phyloP scores from a whole-genome alignment of 2,113 vertebrate species.

The Ciconia boyciana region DNA sequence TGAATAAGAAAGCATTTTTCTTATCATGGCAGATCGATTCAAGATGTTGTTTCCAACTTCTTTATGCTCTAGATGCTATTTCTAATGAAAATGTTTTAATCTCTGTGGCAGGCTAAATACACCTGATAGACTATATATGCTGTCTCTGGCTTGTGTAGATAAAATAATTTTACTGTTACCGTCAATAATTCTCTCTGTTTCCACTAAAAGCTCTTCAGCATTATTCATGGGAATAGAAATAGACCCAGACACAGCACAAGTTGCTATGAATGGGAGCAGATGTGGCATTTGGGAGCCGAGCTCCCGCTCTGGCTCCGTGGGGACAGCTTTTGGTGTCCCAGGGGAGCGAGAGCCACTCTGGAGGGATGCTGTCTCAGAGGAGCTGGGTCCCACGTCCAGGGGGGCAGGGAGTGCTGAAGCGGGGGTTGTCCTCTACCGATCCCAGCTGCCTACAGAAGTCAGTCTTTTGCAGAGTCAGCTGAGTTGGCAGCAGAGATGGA shows the following conservation, averaged over 20 bases:
- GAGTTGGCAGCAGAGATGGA: background rate
- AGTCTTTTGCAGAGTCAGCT: background rate
- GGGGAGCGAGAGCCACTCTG: fast-evolving
- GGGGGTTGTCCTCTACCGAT: background rate
- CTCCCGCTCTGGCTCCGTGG: background rate
- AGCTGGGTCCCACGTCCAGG: background rate
- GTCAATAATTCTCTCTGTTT: conserved; percentile 23
- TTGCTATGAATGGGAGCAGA: background rate
- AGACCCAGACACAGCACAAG: background rate
- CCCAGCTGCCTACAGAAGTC: background rate
- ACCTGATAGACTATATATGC: background rate
- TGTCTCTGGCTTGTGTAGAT: background rate
- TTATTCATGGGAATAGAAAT: background rate
- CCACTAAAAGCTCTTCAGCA: background rate
- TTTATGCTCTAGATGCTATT: background rate
- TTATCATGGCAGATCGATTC: background rate
- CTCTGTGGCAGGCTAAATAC: background rate
- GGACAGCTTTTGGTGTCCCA: background rate
- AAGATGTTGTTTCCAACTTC: background rate
- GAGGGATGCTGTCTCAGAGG: background rate
- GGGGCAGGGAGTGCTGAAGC: background rate
- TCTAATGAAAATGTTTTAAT: background rate
- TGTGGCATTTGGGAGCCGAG: fast-evolving
- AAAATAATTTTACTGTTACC: conserved; percentile 9
- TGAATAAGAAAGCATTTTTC: background rate